These are phyloP conservation scores for Alectura lathami DNA, from an alignment of 2,113 vertebrate genomes.

Conservation along the genomic window DNA sequence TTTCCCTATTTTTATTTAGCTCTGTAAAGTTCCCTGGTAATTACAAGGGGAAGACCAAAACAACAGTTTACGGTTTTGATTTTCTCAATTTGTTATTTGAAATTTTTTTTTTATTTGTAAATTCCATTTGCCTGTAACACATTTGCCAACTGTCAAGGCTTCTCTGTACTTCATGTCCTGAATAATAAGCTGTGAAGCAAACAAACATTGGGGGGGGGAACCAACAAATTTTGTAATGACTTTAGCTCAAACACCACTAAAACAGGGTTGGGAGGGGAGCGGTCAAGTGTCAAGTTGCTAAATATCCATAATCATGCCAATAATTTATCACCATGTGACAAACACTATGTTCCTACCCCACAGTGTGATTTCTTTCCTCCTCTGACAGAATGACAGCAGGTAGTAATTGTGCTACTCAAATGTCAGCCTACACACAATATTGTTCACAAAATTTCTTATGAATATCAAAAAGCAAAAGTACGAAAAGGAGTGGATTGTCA, in stretches of 20 bases:
- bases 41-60: not conserved
- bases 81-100: not conserved
- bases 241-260: constrained; percentile 18
- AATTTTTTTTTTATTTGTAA: not conserved
- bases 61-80: not conserved
- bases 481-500: constrained; percentile 27
- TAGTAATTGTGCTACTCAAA: constrained; percentile 54
- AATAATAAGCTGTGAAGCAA: not conserved
- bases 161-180: not conserved
- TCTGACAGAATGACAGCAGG: constrained; percentile 59
- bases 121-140: not conserved
- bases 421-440: constrained; percentile 46
- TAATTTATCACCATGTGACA: constrained; percentile 32
- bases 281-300: constrained; percentile 20
- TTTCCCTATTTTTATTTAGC: not conserved
- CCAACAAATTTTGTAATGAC: not conserved
- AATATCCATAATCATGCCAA: constrained; percentile 11
- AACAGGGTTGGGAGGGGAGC: not conserved
- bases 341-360: not conserved
- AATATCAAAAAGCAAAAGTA: constrained; percentile 25
- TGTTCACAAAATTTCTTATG: constrained; percentile 29
- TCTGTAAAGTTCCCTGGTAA: not conserved
- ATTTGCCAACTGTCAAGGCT: not conserved
- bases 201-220: not conserved
- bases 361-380: not conserved